phyloP scores from a whole-genome alignment of 35 echinoderm and acorn worm genomes.

The Lytechinus variegatus region DNA sequence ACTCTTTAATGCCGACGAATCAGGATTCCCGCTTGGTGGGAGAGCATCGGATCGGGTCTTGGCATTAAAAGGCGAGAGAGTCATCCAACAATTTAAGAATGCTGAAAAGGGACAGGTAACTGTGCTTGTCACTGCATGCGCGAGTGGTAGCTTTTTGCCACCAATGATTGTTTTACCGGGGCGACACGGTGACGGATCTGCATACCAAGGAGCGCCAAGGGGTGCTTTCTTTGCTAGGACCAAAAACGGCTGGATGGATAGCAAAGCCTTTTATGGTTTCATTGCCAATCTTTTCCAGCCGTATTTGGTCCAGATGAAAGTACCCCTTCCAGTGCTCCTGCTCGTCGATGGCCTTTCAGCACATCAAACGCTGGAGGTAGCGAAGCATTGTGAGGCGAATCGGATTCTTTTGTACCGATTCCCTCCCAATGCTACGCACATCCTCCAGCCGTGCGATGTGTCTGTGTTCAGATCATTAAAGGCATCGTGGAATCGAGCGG shows the following conservation, averaged over 20 bases:
- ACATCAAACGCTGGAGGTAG: background rate
- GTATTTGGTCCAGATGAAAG: background rate
- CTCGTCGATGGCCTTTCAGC: background rate
- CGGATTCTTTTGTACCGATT: background rate
- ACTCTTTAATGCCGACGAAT: too few relatives aligned
- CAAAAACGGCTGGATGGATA: background rate
- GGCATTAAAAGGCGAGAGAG: too few relatives aligned
- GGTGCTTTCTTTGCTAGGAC: background rate
- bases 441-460: background rate
- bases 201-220: background rate
- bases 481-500: background rate
- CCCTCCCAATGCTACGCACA: background rate
- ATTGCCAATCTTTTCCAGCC: background rate
- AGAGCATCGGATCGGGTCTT: too few relatives aligned
- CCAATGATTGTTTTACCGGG: too few relatives aligned
- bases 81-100: too few relatives aligned
- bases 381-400: background rate
- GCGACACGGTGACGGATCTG: background rate
- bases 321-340: background rate
- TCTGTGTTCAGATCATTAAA: background rate
- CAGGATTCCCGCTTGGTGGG: too few relatives aligned
- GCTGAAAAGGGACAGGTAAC: too few relatives aligned
- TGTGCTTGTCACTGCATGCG: too few relatives aligned
- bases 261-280: background rate
- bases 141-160: too few relatives aligned